A percentile compares a stretch with the other conserved stretches of the same genome.
Conservation (phyloP, 2,797 vertebrate genomes). For the Telmatherina bonti region DNA sequence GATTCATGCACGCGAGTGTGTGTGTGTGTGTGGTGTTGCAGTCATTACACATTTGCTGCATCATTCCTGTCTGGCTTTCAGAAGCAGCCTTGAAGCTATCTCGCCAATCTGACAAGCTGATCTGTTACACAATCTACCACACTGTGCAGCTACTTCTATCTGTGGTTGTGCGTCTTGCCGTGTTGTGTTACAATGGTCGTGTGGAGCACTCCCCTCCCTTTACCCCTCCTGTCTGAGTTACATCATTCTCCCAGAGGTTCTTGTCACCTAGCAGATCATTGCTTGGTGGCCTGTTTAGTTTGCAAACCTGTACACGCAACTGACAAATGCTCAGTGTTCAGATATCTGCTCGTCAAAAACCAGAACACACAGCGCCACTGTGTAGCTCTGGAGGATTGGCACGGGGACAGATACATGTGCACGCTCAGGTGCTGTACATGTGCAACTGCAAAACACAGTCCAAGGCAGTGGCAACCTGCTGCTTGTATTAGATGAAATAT, state of each 20-base stretch:
- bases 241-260: slow-evolving; percentile 59
- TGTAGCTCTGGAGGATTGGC: slow-evolving; percentile 1
- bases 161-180: slow-evolving; percentile 7
- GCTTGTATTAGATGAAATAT: slow-evolving; percentile 28
- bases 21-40: slow-evolving; percentile 48
- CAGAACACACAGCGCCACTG: slow-evolving; percentile 47
- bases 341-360: slow-evolving; percentile 50
- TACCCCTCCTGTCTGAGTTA: slow-evolving; percentile 13
- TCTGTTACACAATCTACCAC: slow-evolving; percentile 56
- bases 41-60: slow-evolving; percentile 71
- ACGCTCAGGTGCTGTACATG: neutral
- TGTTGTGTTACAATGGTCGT: slow-evolving; percentile 4
- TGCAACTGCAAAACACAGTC: neutral
- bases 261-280: slow-evolving; percentile 51
- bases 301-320: slow-evolving; percentile 44
- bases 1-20: slow-evolving; percentile 47
- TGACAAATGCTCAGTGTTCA: slow-evolving; percentile 57
- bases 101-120: slow-evolving; percentile 49
- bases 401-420: neutral
- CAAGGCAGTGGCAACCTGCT: neutral
- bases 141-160: slow-evolving; percentile 28
- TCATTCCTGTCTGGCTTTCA: slow-evolving; percentile 67
- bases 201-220: neutral
- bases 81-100: slow-evolving; percentile 29
- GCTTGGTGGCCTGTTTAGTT: slow-evolving; percentile 42